Evolutionary conservation across 2,888 invertebrate genomes (phyloP), one percentile per base, ranked within the genome.

Genomic region (Amblyjoppa fuscipennis): DNA sequence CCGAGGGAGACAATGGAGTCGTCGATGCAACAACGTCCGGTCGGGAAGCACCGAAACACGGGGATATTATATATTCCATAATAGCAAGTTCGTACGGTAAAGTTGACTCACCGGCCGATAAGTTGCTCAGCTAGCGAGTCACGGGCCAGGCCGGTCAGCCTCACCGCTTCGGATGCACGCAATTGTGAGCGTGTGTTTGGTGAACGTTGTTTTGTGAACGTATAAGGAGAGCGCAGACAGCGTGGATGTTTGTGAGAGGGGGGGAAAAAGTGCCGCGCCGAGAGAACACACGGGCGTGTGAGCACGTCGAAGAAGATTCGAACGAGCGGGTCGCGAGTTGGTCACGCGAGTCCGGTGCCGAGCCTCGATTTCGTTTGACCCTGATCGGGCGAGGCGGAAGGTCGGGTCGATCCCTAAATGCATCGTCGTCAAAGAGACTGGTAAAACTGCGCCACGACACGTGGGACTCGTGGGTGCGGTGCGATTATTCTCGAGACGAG

Each of bases 21-120:
- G 86, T 88, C 86, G 85, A 89, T 89, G 89, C 89, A 89, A 89
- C 87, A 81, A 88, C 89, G 83, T 89, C 89, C 89, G 89, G 87
- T 77, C 69, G n/a, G 13, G 45, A 71, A 64, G 59, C 51, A 77
- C 71, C 51, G 20, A 76, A 76, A 66, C 51, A 77, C 71, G 41
- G 20, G 73, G 73, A 66, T 66, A 68, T 74, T 45, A 78, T 20
- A 20, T 73, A 20, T 56, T n/a, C 73, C 34, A 20, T 73, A 59
- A 73, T 73, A 64, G 31, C 16, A 7, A 64, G 11, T n/a, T 31
- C 61, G 61, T 64, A 34, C n/a, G 31, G 31, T 31, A 11, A 64
- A 64, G 34, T 34, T 64, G 61, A 64, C 16, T 64, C 61, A 64
- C 31, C 31, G 34, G 16, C 61, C 41, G 13, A 74, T 61, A 4